A percentile compares a stretch with the other conserved stretches of the same genome.
These are phyloP conservation scores for Erpetoichthys calabaricus DNA, from an alignment of 2,797 vertebrate species.

Conservation along the genomic window DNA sequence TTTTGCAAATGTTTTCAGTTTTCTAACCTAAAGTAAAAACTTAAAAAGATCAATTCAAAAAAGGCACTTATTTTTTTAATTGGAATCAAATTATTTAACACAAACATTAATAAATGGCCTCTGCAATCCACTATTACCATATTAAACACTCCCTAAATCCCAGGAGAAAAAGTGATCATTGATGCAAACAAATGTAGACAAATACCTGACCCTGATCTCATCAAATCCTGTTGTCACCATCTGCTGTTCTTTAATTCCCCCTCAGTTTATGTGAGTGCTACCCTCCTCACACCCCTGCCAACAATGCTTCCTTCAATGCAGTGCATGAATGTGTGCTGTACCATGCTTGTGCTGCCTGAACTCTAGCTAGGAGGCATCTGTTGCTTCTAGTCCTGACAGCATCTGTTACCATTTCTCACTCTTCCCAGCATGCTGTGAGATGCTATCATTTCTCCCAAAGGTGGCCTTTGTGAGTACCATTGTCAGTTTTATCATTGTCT, in stretches of 20 bases:
- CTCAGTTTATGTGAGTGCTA: conserved; percentile 49
- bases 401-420: conserved; percentile 87
- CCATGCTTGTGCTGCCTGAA: conserved; percentile 44
- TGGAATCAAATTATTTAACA: background rate
- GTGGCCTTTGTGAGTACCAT: conserved; percentile 78
- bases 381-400: conserved; percentile 65
- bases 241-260: conserved; percentile 57
- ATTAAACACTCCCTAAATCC: background rate
- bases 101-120: background rate
- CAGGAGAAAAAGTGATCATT: conserved; percentile 32
- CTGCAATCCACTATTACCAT: background rate
- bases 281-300: conserved; percentile 10
- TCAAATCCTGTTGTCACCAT: conserved; percentile 55
- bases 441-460: conserved; percentile 67
- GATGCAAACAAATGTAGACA: conserved; percentile 38
- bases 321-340: conserved; percentile 38
- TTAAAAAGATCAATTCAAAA: too few species aligned
- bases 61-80: too few species aligned
- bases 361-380: conserved; percentile 70
- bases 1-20: too few species aligned
- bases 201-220: conserved; percentile 52
- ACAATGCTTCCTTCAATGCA: conserved; percentile 22
- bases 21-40: too few species aligned
- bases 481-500: conserved; percentile 86
- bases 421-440: conserved; percentile 81